Conservation (phyloP, 2,888 invertebrate species). For the Tenthredo distinguenda region DNA sequence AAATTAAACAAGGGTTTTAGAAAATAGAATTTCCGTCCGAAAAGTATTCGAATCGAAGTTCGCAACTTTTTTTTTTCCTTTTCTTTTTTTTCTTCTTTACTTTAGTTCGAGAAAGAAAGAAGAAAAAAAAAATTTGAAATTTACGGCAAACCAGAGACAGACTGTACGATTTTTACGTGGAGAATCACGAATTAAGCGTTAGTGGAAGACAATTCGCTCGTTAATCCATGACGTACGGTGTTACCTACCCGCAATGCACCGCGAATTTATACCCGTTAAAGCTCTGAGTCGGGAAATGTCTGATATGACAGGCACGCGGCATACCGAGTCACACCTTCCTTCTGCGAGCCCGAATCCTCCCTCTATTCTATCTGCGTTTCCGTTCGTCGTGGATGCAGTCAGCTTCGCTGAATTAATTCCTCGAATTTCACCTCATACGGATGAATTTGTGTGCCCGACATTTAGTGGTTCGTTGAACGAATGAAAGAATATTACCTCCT, state of each 20-base stretch:
- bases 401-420: conserved; percentile 49
- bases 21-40: too few species aligned
- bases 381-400: conserved; percentile 30
- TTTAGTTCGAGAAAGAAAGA: too few species aligned
- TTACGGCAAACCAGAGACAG: neutral
- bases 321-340: conserved; percentile 51
- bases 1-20: too few species aligned
- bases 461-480: neutral
- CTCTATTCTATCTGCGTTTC: conserved; percentile 42
- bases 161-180: neutral
- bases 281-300: conserved; percentile 45
- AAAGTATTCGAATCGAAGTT: too few species aligned
- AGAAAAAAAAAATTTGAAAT: too few species aligned
- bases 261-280: conserved; percentile 18
- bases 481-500: neutral
- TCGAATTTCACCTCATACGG: conserved; percentile 41
- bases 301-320: conserved; percentile 50
- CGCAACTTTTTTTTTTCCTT: neutral
- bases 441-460: neutral
- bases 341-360: conserved; percentile 16
- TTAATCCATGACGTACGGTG: neutral
- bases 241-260: conserved; percentile 39
- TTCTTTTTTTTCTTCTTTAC: too few species aligned
- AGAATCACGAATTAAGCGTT: neutral
- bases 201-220: conserved; percentile 23